Evolutionary conservation across 1,140 invertebrate genomes (phyloP), one percentile per base, ranked within the genome.

Genomic region (Acromyrmex echinatior): DNA sequence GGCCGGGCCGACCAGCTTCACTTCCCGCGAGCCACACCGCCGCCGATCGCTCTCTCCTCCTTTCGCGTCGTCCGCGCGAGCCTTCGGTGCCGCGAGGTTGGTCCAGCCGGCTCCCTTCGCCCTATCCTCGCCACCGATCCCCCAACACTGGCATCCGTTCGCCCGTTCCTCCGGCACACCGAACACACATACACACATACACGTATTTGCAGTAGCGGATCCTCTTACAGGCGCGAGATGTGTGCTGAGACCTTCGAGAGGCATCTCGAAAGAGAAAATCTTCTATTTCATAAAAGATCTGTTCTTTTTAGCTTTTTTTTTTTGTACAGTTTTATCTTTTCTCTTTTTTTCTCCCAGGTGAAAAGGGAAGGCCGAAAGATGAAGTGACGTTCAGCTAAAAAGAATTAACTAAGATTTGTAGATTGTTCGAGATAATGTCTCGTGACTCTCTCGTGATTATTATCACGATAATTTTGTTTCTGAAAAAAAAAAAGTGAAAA

Each of bases 11-110:
- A 56, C 73, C 74, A 18, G 53, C 80, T 45, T 58, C 68, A 35
- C 60, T 66, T 56, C 31, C 39, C 56, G 39, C n/a, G 25, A 76
- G 39, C 68, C 68, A 73, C 71, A 66, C 88, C 81, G 88, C 89
- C 80, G 87, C 53, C 86, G 90, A 79, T 87, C 76, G 87, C 82
- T 86, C 89, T 87, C 86, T 87, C 89, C 88, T 86, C 86, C 92
- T 88, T 89, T 87, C 81, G 71, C 92, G 86, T 88, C 86, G 84
- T 60, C 79, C 77, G 45, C 60, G 16, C 77, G 86, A 81, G 78
- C 87, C 89, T 91, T 74, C 68, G 39, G 56, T 31, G 56, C 28
- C 80, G 70, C 70, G 70, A 84, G 80, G 80, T 53, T 81, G 80
- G 49, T 77, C 45, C 78, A 86, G 45, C 35, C 58, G 76, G 68